Evolutionary conservation across 1,140 invertebrate species (phyloP), one percentile per base, ranked within the genome.

Genomic region (Drosophila ironensis): DNA sequence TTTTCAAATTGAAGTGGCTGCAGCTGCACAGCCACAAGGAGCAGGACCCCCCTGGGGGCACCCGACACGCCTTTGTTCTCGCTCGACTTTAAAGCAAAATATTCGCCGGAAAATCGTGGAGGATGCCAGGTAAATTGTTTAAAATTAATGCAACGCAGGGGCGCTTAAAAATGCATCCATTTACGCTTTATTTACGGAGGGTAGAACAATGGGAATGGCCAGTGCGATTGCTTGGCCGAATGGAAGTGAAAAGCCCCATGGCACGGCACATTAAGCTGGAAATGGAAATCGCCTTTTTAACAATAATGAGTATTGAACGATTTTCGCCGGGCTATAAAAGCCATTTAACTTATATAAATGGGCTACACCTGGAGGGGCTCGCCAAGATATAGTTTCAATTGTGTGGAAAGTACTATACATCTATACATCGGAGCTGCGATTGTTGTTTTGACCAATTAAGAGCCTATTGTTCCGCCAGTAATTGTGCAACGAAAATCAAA

Each of bases 301-400:
- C 68, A 67, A 78, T 82, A 82, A 84, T 82, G 80, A 73, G 76
- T 66, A 82, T 84, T 84, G 82, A 82, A 78, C 78, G 78, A 57
- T 82, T 84, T 84, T 82, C 80, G 52, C 74, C 42, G 52, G 68
- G 40, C 41, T 19, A 25, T 60, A 33, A 42, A 25, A 6, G 25
- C n/a, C 8, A 57, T 57, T 60, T 56, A 24, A 25, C 20, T 14
- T 19, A 20, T 19, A 20, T 35, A 57, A 57, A 35, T 19, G 52
- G 17, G 7, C 33, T 14, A 19, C 24, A 14, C 41, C 35, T 17
- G 16, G 16, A 4, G 47, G 33, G 33, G 7, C 7, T n/a, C n/a
- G n/a, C 30, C 11, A 14, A 28, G 3, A 27, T 27, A 27, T 27
- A 27, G 6, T 27, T 27, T 27, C 1, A 27, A 27, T 27, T 27